Conservation (phyloP, 1,140 invertebrate species). For the Drosophila arizonae region DNA sequence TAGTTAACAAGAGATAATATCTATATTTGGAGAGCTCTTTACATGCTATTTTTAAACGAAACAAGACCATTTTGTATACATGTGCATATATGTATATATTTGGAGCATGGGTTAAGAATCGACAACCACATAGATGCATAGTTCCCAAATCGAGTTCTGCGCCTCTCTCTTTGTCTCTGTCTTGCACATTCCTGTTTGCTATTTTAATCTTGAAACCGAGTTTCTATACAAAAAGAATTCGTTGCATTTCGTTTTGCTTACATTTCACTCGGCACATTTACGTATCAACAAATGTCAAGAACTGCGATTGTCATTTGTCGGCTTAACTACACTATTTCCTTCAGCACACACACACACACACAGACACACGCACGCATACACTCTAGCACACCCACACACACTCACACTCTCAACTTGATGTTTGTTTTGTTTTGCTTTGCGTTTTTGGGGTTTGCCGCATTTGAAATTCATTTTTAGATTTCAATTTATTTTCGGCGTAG, state of each 20-base stretch:
- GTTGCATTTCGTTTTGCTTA: conserved; percentile 18
- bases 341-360: conserved; percentile 5
- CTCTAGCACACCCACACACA: conserved; percentile 1
- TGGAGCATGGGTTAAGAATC: background rate
- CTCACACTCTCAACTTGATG: background rate
- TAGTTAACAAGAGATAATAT: too few species aligned
- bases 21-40: background rate
- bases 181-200: background rate
- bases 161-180: background rate
- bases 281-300: conserved; percentile 32
- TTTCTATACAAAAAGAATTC: background rate
- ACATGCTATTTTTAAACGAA: background rate
- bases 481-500: conserved; percentile 76
- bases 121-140: conserved; percentile 1
- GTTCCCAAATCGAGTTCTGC: background rate
- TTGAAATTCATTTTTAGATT: conserved; percentile 78
- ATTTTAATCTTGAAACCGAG: conserved; percentile 15
- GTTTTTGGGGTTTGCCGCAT: conserved; percentile 63
- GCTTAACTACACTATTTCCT: conserved; percentile 34
- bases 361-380: conserved; percentile 12
- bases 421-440: conserved; percentile 36
- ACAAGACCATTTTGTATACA: background rate
- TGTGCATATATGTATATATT: background rate
- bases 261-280: conserved; percentile 19
- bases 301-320: conserved; percentile 27